Conservation (phyloP, 2,888 invertebrate genomes). For the Agriopis marginaria region DNA sequence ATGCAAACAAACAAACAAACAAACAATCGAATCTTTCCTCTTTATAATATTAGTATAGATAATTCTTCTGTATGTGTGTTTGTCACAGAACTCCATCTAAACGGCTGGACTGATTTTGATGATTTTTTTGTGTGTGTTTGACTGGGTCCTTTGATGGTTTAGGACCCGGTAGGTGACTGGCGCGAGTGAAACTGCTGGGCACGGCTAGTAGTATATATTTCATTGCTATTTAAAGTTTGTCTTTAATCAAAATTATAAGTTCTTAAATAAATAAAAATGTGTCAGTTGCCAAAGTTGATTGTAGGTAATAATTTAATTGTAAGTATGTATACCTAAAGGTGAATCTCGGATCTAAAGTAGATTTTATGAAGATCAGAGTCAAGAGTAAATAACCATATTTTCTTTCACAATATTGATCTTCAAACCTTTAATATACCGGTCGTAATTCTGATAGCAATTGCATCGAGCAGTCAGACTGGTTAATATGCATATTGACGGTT, state of each 20-base stretch:
- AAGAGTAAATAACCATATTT: slow-evolving; percentile 7
- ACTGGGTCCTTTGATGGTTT: too few species aligned
- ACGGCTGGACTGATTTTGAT: too few species aligned
- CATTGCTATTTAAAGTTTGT: too few species aligned
- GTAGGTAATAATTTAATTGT: not conserved
- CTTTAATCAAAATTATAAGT: not conserved
- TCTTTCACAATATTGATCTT: slow-evolving; percentile 12
- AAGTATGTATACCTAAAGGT: not conserved
- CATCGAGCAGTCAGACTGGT: slow-evolving; percentile 9
- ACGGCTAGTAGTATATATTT: too few species aligned
- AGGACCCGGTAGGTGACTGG: too few species aligned
- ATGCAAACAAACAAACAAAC: too few species aligned
- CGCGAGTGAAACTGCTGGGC: too few species aligned
- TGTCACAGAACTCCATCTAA: too few species aligned
- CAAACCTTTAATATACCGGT: slow-evolving; percentile 8
- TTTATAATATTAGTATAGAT: too few species aligned
- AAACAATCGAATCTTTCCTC: too few species aligned
- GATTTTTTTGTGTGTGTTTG: too few species aligned
- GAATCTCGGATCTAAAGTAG: not conserved
- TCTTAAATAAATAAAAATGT: not conserved
- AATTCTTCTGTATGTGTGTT: too few species aligned
- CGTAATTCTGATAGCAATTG: slow-evolving; percentile 25
- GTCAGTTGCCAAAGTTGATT: not conserved
- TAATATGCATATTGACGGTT: not conserved
- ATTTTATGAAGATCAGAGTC: slow-evolving; percentile 14